phyloP scores from a whole-genome alignment of 2,888 invertebrate species.

The Tigriopus californicus region DNA sequence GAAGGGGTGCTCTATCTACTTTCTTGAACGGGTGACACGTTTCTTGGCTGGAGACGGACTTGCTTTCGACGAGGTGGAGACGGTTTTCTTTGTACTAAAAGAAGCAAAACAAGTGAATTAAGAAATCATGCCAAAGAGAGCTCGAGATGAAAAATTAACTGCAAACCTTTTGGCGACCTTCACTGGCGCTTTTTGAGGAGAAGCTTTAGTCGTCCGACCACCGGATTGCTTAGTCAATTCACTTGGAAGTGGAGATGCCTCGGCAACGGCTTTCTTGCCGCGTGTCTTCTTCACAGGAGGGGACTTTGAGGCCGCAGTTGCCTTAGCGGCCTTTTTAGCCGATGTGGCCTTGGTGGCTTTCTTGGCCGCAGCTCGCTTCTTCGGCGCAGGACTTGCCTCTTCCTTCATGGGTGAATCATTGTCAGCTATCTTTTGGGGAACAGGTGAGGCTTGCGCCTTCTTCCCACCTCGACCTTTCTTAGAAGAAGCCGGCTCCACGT shows the following conservation, averaged over 20 bases:
- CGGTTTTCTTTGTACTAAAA: too few species aligned
- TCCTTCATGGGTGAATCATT: background rate
- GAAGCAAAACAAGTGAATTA: too few species aligned
- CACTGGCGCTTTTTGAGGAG: too few species aligned
- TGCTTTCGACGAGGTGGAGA: too few species aligned
- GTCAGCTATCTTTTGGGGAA: background rate
- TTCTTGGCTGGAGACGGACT: too few species aligned
- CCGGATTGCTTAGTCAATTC: background rate
- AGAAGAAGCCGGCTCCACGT: background rate
- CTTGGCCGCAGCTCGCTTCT: background rate
- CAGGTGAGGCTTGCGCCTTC: background rate
- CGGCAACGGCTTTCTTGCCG: background rate
- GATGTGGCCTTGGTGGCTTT: background rate
- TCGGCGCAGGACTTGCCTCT: background rate
- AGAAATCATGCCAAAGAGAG: too few species aligned
- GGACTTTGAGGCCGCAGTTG: background rate
- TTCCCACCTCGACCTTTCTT: background rate
- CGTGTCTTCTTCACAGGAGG: constrained; percentile 2
- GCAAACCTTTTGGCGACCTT: too few species aligned
- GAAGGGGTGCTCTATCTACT: too few species aligned
- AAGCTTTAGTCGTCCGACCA: background rate
- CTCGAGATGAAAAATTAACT: too few species aligned
- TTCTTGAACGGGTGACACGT: too few species aligned
- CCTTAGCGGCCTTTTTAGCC: background rate
- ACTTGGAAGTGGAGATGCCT: background rate